phyloP scores from a whole-genome alignment of 2,113 vertebrate species.

The Athene cunicularia region DNA sequence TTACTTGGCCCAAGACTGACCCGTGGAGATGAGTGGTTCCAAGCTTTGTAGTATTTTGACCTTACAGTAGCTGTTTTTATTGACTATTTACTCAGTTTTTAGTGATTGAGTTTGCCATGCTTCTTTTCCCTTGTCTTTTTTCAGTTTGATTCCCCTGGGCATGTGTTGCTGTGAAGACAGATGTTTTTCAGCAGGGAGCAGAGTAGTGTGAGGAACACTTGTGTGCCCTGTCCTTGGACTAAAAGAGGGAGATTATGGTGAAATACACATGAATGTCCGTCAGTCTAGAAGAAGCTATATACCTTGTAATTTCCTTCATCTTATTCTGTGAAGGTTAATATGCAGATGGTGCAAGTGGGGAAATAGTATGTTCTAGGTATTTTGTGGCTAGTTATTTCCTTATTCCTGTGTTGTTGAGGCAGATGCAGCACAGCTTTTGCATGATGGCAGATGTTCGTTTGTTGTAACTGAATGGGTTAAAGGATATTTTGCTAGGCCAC shows the following conservation, averaged over 20 bases:
- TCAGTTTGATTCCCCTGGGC: not conserved
- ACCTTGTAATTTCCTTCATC: not conserved
- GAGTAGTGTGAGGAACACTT: not conserved
- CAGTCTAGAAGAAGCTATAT: not conserved
- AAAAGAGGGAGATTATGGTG: not conserved
- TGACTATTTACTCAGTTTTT: not conserved
- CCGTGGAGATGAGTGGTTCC: not conserved
- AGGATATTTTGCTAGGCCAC: not conserved
- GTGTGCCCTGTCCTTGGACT: not conserved
- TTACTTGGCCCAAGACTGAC: not conserved
- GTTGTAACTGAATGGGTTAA: not conserved
- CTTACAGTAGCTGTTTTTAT: not conserved
- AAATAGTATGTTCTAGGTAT: not conserved
- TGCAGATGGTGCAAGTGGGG: not conserved
- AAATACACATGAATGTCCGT: not conserved
- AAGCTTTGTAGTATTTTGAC: not conserved
- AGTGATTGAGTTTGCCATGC: not conserved
- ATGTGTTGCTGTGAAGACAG: not conserved
- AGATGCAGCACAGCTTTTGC: not conserved
- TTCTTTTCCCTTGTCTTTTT: not conserved
- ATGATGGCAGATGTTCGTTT: not conserved
- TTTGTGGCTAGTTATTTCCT: not conserved
- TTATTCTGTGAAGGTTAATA: not conserved
- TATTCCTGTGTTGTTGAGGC: not conserved
- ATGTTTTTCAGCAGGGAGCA: constrained; percentile 2